Evolutionary conservation across 2,113 vertebrate genomes (phyloP).

Genomic region (Mormoops blainvillei): DNA sequence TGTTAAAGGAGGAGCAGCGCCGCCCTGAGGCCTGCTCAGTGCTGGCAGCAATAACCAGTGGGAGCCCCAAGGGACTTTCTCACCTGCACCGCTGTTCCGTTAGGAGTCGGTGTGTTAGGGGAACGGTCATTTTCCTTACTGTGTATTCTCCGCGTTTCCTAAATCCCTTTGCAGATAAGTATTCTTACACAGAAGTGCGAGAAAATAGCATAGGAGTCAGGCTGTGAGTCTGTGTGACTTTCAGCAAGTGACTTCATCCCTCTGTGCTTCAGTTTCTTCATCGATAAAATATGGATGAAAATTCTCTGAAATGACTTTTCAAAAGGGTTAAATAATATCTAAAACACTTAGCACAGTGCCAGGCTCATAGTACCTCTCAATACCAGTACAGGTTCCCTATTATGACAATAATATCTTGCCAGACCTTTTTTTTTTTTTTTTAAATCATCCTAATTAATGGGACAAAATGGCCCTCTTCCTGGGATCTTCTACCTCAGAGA

Average conservation of each 20-base stretch:
- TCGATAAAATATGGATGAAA: background rate
- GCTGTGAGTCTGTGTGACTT: background rate
- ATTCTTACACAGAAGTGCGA: background rate
- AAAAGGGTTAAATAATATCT: background rate
- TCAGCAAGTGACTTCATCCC: background rate
- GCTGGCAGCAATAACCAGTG: background rate
- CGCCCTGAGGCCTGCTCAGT: background rate
- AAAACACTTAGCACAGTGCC: background rate
- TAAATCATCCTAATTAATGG: background rate
- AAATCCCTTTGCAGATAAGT: background rate
- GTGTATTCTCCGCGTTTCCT: background rate
- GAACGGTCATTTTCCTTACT: background rate
- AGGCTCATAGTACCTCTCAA: background rate
- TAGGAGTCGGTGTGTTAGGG: background rate
- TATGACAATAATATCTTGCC: background rate
- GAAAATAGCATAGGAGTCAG: background rate
- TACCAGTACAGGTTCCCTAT: background rate
- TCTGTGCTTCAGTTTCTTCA: background rate
- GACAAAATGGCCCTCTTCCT: background rate
- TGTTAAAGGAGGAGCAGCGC: background rate
- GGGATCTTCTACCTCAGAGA: background rate
- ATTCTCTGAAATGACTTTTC: background rate
- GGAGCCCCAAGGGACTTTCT: background rate
- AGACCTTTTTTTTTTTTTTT: background rate
- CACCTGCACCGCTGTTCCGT: background rate